These are phyloP conservation scores for Amiota mariae DNA, from an alignment of 2,888 invertebrate genomes.

Conservation along the genomic window DNA sequence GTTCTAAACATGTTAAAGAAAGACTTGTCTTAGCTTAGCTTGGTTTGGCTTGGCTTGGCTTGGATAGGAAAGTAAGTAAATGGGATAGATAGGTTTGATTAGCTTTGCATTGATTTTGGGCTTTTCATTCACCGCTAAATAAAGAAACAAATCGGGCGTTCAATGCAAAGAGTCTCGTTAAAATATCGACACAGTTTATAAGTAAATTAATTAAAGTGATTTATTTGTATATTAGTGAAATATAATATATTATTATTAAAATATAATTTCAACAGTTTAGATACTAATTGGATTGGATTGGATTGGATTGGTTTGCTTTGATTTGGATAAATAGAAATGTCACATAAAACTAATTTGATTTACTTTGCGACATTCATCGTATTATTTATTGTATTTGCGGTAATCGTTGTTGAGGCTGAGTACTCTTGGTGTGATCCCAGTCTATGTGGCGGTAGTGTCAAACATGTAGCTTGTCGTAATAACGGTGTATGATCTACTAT, in stretches of 20 bases:
- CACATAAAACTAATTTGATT: background rate
- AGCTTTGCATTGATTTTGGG: slow-evolving; percentile 54
- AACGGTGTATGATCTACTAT: slow-evolving; percentile 59
- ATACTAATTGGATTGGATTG: too few species aligned
- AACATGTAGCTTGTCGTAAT: slow-evolving; percentile 69
- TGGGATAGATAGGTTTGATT: slow-evolving; percentile 25
- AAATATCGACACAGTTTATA: slow-evolving; percentile 32
- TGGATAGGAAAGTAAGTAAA: slow-evolving; percentile 64
- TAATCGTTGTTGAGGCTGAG: slow-evolving; percentile 40
- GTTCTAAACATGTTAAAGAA: slow-evolving; percentile 64
- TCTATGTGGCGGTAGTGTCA: slow-evolving; percentile 56
- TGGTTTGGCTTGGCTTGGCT: slow-evolving; percentile 46
- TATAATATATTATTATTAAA: too few species aligned
- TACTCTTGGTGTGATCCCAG: slow-evolving; percentile 67
- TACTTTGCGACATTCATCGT: slow-evolving; percentile 17
- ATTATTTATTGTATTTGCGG: slow-evolving; percentile 14
- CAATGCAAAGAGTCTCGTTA: slow-evolving; percentile 51
- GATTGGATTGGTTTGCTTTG: too few species aligned
- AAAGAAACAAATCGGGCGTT: slow-evolving; percentile 58
- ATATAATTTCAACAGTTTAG: too few species aligned
- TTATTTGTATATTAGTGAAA: too few species aligned
- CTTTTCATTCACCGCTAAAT: slow-evolving; percentile 61
- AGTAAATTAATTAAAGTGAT: too few species aligned
- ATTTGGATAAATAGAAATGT: slow-evolving; percentile 16
- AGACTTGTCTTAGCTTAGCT: slow-evolving; percentile 55